Evolutionary conservation across 2,113 vertebrate genomes (phyloP), one percentile per base, ranked within the genome.

Genomic region (Todiramphus chloris): DNA sequence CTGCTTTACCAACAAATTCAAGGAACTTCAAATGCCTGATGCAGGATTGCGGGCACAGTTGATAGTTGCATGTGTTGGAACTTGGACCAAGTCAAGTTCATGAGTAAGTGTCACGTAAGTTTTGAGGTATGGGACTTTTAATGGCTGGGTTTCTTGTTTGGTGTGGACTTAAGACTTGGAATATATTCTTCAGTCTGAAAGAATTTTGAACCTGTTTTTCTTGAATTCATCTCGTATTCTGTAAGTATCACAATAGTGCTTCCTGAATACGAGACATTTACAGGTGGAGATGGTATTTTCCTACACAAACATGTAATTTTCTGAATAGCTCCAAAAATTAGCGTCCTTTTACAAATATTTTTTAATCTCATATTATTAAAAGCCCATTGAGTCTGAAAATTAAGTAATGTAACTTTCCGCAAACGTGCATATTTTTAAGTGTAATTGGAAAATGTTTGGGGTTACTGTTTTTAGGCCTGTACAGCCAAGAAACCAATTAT

Each of bases 401-500:
- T 28, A 86, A 95, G 48, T 78, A 39, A 66, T 12, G 39, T 39
- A 75, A 46, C 80, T 87, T 92, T 66, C 56, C 0, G 2, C 87
- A 95, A 78, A 72, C 43, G 28, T 13, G 55, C 35, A 1, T 60
- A 44, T 94, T 89, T 94, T 89, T 95, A 90, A 79, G 53, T 6
- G 0, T 92, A 72, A 89, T 75, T 89, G 74, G 66, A 68, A 68
- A 66, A 66, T 87, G 78, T 39, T 95, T 94, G 84, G 78, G 70
- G 72, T 89, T 87, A 44, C 39, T 68, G 43, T 97, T 87, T 93
- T 82, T 18, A 64, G 82, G 60, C 73, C 83, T 82, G 1, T 64
- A 78, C 20, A 84, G 90, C 85, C 79, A 83, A 84, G 89, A 89
- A 91, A 60, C 69, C 94, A 91, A 95, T 93, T 83, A 90, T 27